Evolutionary conservation across 1,140 invertebrate species (phyloP), one percentile per base, ranked within the genome.

Genomic region (Bicyclus anynana): DNA sequence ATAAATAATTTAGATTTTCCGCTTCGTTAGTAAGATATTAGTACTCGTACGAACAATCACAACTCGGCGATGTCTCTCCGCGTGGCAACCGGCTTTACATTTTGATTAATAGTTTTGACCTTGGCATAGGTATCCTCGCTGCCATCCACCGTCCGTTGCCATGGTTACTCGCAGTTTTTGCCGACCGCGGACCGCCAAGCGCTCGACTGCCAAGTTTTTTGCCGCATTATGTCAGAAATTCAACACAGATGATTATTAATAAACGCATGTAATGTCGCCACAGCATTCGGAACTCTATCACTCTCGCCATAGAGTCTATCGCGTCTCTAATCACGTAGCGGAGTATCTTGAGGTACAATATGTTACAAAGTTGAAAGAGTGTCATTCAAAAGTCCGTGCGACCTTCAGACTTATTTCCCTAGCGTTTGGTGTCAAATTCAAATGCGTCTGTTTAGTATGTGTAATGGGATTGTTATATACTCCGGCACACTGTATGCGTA

Each of bases 201-300:
- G 2, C 16, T 16, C 14, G 13, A 14, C 37, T 65, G 47, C 52
- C 61, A 42, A 55, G 49, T 61, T 71, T 73, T 74, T 71, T 74
- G 66, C 53, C 29, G 53, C 66, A 62, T 74, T 74, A 74, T 74
- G 69, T 74, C 72, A 74, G 62, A 53, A 42, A 44, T 38, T 58
- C 51, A 38, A 35, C 42, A 18, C 26, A 42, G 26, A 56, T 52
- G 40, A 56, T 48, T 49, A 49, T 48, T 49, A 49, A 51, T 51
- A 37, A 46, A 51, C 35, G 12, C 35, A 49, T 33, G 10, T 18
- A 38, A 23, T 23, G 16, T 23, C 21, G 18, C 7, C 12, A 13
- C 0, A 38, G 1, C 1, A 38, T 21, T 13, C 9, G 14, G 13
- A 16, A 51, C 23, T 21, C 27, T 16, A n/a, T 33, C 33, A 38